phyloP scores from a whole-genome alignment of 1,140 invertebrate species.

The Drosophila bocki region DNA sequence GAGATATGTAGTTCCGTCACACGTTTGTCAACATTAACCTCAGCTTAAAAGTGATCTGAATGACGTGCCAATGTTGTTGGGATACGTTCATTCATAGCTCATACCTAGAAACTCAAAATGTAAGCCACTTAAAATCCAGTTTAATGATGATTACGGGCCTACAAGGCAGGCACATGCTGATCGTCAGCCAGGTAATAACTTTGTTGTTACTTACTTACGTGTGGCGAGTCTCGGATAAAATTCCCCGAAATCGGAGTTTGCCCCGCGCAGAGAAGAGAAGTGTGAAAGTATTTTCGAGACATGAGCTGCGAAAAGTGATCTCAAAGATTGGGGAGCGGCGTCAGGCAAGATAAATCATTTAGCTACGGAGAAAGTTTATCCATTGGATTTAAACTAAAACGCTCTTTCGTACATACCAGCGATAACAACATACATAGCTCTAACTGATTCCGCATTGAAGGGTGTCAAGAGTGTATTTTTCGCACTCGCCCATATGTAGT shows the following conservation, averaged over 20 bases:
- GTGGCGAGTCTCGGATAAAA: not conserved
- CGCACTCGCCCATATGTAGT: slow-evolving; percentile 2
- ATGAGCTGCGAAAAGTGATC: slow-evolving; percentile 12
- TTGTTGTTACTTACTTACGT: slow-evolving; percentile 9
- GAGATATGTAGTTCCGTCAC: slow-evolving; percentile 3
- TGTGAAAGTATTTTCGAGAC: slow-evolving; percentile 16
- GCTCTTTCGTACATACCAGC: not conserved
- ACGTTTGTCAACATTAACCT: slow-evolving; percentile 5
- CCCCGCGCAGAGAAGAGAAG: not conserved
- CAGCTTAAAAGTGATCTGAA: not conserved
- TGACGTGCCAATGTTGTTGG: not conserved
- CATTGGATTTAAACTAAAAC: slow-evolving; percentile 8
- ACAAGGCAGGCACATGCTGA: slow-evolving; percentile 1
- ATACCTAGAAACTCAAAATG: slow-evolving; percentile 13
- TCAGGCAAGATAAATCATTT: not conserved
- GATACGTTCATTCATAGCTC: not conserved
- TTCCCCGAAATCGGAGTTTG: slow-evolving; percentile 18
- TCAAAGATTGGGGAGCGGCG: slow-evolving; percentile 7
- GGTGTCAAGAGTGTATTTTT: slow-evolving; percentile 15
- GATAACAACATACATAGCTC: not conserved
- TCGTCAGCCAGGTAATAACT: slow-evolving; percentile 10
- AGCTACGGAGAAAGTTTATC: slow-evolving; percentile 13
- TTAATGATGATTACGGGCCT: slow-evolving; percentile 22
- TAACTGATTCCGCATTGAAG: not conserved
- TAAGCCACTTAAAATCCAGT: slow-evolving; percentile 6